These are phyloP conservation scores for Myrmecobius fasciatus DNA, from an alignment of 2,113 vertebrate species.

Conservation along the genomic window DNA sequence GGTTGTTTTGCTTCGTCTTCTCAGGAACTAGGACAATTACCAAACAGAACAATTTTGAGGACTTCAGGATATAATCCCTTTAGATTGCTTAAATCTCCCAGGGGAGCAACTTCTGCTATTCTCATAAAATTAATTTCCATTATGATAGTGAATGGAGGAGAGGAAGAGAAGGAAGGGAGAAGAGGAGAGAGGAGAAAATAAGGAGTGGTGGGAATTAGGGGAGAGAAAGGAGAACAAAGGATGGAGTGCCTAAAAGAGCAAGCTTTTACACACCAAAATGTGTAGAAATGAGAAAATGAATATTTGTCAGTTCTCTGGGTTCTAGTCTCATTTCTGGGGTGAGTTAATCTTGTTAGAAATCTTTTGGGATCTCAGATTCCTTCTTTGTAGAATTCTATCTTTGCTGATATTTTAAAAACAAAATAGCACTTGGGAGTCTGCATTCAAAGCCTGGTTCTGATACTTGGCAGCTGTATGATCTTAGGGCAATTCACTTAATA, in stretches of 20 bases:
- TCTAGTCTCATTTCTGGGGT: not conserved
- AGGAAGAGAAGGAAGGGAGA: not conserved
- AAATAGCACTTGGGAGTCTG: not conserved
- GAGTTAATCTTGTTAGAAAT: not conserved
- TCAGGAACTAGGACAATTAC: not conserved
- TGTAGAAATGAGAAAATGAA: not conserved
- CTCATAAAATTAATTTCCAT: not conserved
- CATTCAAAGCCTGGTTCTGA: not conserved
- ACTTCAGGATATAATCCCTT: not conserved
- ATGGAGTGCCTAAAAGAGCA: not conserved
- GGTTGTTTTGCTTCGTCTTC: not conserved
- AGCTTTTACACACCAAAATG: not conserved
- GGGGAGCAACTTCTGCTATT: not conserved
- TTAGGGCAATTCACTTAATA: not conserved
- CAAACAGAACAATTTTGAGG: rapidly evolving
- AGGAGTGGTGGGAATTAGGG: not conserved
- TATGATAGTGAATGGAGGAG: not conserved
- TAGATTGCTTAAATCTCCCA: not conserved
- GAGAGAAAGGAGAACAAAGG: not conserved
- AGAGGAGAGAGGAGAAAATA: not conserved
- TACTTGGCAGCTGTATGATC: not conserved
- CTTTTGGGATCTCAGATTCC: not conserved
- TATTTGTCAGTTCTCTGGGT: not conserved
- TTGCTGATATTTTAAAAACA: not conserved
- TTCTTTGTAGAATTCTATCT: not conserved